A percentile compares a stretch with the other conserved stretches of the same genome.
phyloP scores from a whole-genome alignment of 1,140 invertebrate genomes.

The Aphidius ervi region DNA sequence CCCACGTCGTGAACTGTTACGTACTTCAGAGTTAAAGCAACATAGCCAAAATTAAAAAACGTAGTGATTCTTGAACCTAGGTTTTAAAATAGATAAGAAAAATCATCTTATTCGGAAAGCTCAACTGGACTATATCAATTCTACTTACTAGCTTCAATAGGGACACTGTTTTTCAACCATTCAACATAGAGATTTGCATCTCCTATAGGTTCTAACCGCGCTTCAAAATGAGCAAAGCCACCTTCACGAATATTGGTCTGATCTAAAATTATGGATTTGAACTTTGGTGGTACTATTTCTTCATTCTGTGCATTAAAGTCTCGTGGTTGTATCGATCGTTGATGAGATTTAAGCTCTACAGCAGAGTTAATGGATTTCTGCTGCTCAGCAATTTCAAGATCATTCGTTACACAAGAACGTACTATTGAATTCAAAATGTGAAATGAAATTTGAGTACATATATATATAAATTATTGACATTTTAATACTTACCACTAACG shows the following conservation, averaged over 20 bases:
- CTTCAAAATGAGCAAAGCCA: slow-evolving; percentile 94
- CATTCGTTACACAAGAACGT: slow-evolving; percentile 74
- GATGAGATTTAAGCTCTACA: slow-evolving; percentile 89
- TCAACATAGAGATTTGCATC: slow-evolving; percentile 89
- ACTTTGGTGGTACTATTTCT: slow-evolving; percentile 76
- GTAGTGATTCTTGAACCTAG: slow-evolving; percentile 82
- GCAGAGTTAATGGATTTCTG: slow-evolving; percentile 89
- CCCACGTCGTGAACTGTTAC: slow-evolving; percentile 88
- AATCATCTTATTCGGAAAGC: neutral
- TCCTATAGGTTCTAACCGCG: slow-evolving; percentile 86
- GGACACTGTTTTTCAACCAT: slow-evolving; percentile 91
- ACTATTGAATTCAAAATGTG: slow-evolving; percentile 40
- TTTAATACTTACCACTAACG: slow-evolving; percentile 59
- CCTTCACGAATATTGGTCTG: slow-evolving; percentile 85
- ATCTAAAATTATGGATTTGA: slow-evolving; percentile 89
- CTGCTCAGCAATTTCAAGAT: slow-evolving; percentile 88
- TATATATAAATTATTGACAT: slow-evolving; percentile 17
- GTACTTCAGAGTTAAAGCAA: slow-evolving; percentile 92
- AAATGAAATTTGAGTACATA: slow-evolving; percentile 10
- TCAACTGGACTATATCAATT: neutral
- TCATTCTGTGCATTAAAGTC: slow-evolving; percentile 75
- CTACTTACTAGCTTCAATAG: slow-evolving; percentile 76
- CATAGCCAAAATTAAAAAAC: slow-evolving; percentile 95
- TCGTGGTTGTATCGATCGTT: slow-evolving; percentile 69
- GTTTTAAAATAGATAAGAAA: slow-evolving; percentile 26